Percentiles rank a stretch among this genome's conserved stretches.
Conservation (phyloP, 1,140 invertebrate genomes). For the Episyrphus balteatus region DNA sequence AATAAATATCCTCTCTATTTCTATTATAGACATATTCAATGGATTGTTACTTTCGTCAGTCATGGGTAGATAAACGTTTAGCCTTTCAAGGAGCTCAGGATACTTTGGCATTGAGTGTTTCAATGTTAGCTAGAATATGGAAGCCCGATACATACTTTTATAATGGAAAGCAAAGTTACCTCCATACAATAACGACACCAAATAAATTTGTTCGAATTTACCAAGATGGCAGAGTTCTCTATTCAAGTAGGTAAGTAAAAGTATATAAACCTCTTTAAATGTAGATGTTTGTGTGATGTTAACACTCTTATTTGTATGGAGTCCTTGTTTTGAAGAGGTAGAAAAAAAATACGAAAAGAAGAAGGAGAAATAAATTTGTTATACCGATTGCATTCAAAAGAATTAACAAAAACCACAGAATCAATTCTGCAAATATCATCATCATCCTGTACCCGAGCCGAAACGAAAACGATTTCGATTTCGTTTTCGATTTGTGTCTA, state of each 20-base stretch:
- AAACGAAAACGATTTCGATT: no score
- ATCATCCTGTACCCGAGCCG: no score
- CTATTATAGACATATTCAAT: conserved; percentile 70
- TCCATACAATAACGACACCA: conserved; percentile 81
- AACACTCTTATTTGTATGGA: no score
- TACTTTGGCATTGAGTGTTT: conserved; percentile 60
- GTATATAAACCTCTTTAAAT: background rate
- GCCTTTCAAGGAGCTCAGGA: conserved; percentile 52
- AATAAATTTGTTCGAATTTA: conserved; percentile 80
- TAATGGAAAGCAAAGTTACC: conserved; percentile 72
- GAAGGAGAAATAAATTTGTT: no score
- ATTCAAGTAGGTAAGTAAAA: conserved; percentile 54
- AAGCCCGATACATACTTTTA: conserved; percentile 84
- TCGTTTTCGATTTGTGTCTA: no score
- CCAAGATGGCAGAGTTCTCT: conserved; percentile 73
- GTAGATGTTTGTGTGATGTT: no score
- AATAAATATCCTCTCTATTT: conserved; percentile 2
- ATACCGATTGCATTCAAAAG: no score
- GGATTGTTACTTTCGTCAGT: conserved; percentile 79
- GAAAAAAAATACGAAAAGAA: no score
- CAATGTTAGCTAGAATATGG: conserved; percentile 72
- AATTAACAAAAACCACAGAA: no score
- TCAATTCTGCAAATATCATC: no score
- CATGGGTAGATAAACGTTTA: conserved; percentile 62
- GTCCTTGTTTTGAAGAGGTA: no score